Conservation (phyloP, 2,888 invertebrate species). For the Megaustenia siamemsis region DNA sequence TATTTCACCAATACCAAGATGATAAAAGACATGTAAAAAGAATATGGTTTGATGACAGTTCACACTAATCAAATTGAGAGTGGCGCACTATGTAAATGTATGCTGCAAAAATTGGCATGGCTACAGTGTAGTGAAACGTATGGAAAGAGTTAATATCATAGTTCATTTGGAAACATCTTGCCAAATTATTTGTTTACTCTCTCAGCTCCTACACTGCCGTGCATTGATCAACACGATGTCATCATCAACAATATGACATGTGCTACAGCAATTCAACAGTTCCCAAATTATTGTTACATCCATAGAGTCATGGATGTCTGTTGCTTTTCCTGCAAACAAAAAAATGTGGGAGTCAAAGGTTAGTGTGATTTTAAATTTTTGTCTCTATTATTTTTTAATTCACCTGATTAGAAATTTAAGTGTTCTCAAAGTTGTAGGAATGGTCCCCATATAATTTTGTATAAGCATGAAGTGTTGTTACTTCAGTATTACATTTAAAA, state of each 20-base stretch:
- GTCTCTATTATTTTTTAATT: background rate
- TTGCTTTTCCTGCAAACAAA: background rate
- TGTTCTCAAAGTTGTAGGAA: background rate
- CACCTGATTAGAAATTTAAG: background rate
- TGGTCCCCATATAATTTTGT: too few relatives aligned
- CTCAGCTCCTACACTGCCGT: background rate
- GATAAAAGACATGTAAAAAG: too few relatives aligned
- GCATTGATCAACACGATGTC: background rate
- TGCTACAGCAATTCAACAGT: background rate
- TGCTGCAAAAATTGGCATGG: too few relatives aligned
- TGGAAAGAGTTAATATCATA: too few relatives aligned
- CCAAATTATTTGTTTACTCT: background rate
- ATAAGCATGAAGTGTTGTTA: background rate
- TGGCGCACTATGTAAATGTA: too few relatives aligned
- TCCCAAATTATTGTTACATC: conserved; percentile 11
- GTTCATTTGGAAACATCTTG: background rate
- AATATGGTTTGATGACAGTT: too few relatives aligned
- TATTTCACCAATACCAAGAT: too few relatives aligned
- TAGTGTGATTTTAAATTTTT: background rate
- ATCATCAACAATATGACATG: conserved; percentile 32
- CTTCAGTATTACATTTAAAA: background rate
- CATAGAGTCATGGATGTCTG: background rate
- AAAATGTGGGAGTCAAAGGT: background rate
- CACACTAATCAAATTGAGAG: too few relatives aligned
- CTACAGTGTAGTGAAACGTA: too few relatives aligned